phyloP scores from a whole-genome alignment of 2,797 vertebrate genomes.

The Ataeniobius toweri region DNA sequence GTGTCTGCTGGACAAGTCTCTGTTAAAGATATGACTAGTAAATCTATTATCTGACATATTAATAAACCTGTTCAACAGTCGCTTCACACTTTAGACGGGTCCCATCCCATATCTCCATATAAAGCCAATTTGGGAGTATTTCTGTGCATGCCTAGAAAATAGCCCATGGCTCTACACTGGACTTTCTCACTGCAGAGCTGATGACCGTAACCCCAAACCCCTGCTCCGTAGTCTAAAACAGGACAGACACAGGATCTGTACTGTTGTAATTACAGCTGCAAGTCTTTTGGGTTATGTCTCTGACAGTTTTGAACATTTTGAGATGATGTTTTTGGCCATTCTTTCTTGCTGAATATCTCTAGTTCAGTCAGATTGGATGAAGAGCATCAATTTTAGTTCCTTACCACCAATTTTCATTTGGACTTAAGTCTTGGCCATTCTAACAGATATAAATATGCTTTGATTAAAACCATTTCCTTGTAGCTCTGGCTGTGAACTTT shows the following conservation, averaged over 20 bases:
- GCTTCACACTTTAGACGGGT: too few relatives aligned
- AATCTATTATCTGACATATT: not conserved
- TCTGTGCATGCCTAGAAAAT: not conserved
- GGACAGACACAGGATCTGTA: not conserved
- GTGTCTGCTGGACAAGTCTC: not conserved
- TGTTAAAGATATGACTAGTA: not conserved
- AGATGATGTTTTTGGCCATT: too few relatives aligned
- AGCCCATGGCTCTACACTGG: not conserved
- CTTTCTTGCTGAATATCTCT: too few relatives aligned
- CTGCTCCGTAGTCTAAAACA: not conserved
- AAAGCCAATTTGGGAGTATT: not conserved
- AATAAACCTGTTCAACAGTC: not conserved
- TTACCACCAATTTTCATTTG: too few relatives aligned
- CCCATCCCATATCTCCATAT: not conserved
- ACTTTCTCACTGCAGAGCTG: not conserved
- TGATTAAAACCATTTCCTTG: too few relatives aligned
- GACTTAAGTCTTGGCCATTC: too few relatives aligned
- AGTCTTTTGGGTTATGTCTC: too few relatives aligned
- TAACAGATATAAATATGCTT: too few relatives aligned
- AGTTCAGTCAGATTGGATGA: too few relatives aligned
- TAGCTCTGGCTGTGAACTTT: too few relatives aligned
- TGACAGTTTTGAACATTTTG: too few relatives aligned
- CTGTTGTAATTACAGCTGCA: conserved; percentile 2
- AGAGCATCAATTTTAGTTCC: too few relatives aligned
- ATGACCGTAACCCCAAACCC: not conserved